phyloP scores from a whole-genome alignment of 2,797 vertebrate genomes.

The Erithacus rubecula region DNA sequence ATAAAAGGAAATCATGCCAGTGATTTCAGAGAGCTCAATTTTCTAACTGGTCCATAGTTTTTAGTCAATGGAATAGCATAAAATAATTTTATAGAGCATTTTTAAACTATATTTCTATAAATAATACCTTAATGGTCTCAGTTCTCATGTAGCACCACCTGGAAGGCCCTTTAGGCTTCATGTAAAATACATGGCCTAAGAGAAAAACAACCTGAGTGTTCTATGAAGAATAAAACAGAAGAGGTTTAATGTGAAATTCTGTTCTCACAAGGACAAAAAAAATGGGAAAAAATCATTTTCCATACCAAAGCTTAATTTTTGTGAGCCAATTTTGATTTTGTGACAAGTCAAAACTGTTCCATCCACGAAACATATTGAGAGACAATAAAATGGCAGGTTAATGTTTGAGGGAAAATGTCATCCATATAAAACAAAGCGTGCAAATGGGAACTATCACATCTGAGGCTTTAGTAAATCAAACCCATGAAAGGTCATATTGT shows the following conservation, averaged over 20 bases:
- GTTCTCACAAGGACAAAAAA: not conserved
- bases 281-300: rapidly evolving
- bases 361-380: conserved; percentile 15
- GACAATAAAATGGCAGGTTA: conserved; percentile 62
- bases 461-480: conserved; percentile 61
- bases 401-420: conserved; percentile 64
- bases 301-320: not conserved
- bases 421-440: conserved; percentile 43
- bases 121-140: not conserved
- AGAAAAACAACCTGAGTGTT: not conserved
- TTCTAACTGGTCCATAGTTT: not conserved
- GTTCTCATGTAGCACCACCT: not conserved
- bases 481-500: conserved; percentile 52
- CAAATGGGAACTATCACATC: conserved; percentile 36
- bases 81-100: not conserved
- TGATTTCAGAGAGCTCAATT: not conserved
- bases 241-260: not conserved
- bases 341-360: conserved; percentile 21
- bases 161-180: not conserved
- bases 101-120: not conserved
- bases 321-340: conserved; percentile 5
- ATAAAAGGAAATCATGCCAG: not conserved
- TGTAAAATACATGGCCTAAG: not conserved
- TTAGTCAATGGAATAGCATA: not conserved
- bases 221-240: not conserved